Evolutionary conservation across 2,113 vertebrate genomes (phyloP).

Genomic region (Rhabdomys dilectus): DNA sequence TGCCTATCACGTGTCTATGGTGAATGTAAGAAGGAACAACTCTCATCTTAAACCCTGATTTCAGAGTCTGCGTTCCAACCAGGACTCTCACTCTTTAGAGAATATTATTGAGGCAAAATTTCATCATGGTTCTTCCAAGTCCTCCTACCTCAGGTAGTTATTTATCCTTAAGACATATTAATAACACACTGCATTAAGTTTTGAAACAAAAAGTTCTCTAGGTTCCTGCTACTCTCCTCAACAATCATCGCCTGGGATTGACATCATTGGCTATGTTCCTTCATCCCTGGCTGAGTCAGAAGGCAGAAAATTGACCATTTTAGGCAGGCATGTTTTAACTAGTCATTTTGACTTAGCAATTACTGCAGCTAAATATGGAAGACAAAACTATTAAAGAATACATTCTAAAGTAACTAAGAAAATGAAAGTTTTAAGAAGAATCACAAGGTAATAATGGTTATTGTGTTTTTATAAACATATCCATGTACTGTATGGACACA

Average conservation of each 20-base stretch:
- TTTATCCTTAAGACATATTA: not conserved
- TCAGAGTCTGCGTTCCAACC: not conserved
- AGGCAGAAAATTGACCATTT: not conserved
- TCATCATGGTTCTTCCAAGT: not conserved
- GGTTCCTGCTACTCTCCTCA: not conserved
- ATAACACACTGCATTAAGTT: not conserved
- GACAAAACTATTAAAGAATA: constrained; percentile 10
- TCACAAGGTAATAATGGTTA: not conserved
- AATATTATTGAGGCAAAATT: not conserved
- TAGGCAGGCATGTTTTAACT: not conserved
- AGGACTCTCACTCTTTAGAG: not conserved
- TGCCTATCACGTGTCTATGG: not conserved
- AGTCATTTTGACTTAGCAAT: not conserved
- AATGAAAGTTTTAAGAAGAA: constrained; percentile 20
- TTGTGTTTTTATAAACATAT: not conserved
- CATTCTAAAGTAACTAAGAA: not conserved
- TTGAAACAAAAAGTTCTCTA: constrained; percentile 31
- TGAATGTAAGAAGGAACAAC: not conserved
- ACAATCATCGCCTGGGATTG: not conserved
- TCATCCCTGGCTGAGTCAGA: not conserved
- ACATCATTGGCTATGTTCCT: not conserved
- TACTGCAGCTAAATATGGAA: not conserved
- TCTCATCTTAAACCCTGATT: not conserved
- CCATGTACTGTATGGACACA: not conserved
- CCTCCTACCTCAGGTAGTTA: not conserved